These are phyloP conservation scores for Hyperoplus lanceolatus DNA, from an alignment of 2,797 vertebrate genomes.

Conservation along the genomic window DNA sequence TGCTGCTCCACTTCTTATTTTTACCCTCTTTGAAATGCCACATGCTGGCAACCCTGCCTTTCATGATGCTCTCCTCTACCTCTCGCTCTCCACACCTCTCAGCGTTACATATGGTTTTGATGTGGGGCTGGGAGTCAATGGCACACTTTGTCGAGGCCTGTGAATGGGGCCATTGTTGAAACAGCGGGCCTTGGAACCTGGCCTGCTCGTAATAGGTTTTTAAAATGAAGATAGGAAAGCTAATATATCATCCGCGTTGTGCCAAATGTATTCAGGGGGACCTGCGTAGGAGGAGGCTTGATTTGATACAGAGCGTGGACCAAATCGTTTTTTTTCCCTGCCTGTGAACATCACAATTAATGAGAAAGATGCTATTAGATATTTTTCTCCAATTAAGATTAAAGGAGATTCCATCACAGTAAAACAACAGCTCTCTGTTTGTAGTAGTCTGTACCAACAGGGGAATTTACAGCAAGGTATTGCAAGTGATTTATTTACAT, in stretches of 20 bases:
- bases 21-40: slow-evolving; percentile 26
- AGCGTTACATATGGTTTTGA: slow-evolving; percentile 76
- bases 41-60: slow-evolving; percentile 22
- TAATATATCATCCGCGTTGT: slow-evolving; percentile 53
- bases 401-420: slow-evolving; percentile 40
- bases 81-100: slow-evolving; percentile 57
- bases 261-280: slow-evolving; percentile 50
- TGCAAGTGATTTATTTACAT: background rate
- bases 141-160: slow-evolving; percentile 65
- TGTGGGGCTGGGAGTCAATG: slow-evolving; percentile 70
- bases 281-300: slow-evolving; percentile 51
- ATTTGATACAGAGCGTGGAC: slow-evolving; percentile 54
- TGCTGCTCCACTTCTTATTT: slow-evolving; percentile 31
- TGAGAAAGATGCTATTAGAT: slow-evolving; percentile 44
- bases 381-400: slow-evolving; percentile 21
- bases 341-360: no score
- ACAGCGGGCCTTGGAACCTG: slow-evolving; percentile 60
- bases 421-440: slow-evolving; percentile 9
- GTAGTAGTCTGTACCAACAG: background rate
- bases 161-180: slow-evolving; percentile 81
- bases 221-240: slow-evolving; percentile 74
- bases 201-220: slow-evolving; percentile 69
- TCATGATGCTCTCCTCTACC: slow-evolving; percentile 43
- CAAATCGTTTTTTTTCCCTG: slow-evolving; percentile 37
- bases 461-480: slow-evolving; percentile 23